A percentile compares a stretch with the other conserved stretches of the same genome.
Evolutionary conservation across 2,888 invertebrate species (phyloP).

Genomic region (Coleophora flavipennella): DNA sequence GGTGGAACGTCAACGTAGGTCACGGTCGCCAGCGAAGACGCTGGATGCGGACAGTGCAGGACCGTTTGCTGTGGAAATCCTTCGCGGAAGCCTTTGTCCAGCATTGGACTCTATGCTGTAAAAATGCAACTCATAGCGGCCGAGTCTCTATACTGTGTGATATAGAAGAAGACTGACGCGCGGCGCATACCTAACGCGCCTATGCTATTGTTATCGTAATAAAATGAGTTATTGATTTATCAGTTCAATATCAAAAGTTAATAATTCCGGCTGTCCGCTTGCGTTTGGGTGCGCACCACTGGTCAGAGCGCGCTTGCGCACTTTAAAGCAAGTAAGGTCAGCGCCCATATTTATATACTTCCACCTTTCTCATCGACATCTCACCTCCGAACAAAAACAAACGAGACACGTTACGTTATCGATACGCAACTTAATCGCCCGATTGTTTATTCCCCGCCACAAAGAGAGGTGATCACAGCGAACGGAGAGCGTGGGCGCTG

Average conservation of each 20-base stretch:
- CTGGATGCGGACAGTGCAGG: no score
- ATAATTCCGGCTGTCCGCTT: constrained; percentile 58
- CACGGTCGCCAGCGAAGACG: no score
- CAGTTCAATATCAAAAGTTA: constrained; percentile 53
- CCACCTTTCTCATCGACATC: constrained; percentile 49
- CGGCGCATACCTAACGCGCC: constrained; percentile 19
- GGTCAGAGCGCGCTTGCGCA: constrained; percentile 36
- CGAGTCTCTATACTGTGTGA: no score
- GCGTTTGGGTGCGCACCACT: constrained; percentile 48
- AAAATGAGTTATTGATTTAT: constrained; percentile 62
- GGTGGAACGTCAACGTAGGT: no score
- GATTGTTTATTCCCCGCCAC: constrained; percentile 66
- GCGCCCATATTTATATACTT: constrained; percentile 34
- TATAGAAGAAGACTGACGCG: not conserved
- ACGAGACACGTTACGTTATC: constrained; percentile 60
- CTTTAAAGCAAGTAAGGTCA: constrained; percentile 40
- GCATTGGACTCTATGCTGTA: no score
- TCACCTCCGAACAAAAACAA: constrained; percentile 61
- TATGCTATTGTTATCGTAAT: constrained; percentile 30
- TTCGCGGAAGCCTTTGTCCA: no score
- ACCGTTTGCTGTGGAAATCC: no score
- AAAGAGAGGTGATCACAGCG: constrained; percentile 64
- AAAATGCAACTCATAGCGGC: no score
- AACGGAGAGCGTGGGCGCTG: constrained; percentile 67
- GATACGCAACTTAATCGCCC: constrained; percentile 56